Evolutionary conservation across 2,797 vertebrate genomes (phyloP), one percentile per base, ranked within the genome.

Genomic region (Lagorchestes hirsutus): DNA sequence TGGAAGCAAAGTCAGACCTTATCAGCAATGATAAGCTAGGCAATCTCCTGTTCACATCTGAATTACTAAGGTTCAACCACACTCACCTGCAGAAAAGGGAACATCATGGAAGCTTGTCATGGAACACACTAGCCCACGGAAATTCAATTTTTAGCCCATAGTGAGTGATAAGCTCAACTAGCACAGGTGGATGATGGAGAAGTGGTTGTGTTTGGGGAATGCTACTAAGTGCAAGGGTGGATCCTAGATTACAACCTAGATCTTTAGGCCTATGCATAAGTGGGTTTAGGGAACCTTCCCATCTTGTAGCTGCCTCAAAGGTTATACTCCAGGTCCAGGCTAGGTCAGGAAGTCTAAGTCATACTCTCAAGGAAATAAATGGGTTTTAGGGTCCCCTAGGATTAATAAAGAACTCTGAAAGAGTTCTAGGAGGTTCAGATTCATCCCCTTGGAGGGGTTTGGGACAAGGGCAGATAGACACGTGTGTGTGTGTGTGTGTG

Each of bases 311-410:
- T 74, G 16, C n/a, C 67, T 74, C 0, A 18, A 74, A 3, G 14
- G 31, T 67, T 67, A n/a, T n/a, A 67, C 14, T 67, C 34, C 34
- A 96, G 90, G 55, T 94, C 92, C 11, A 95, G 74, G 40, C n/a
- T 62, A 16, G 11, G 57, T 34, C 62, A n/a, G 55, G 87, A 82
- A 92, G 67, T 46, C 50, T 2, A 54, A 93, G 91, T 1, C 40
- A 52, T 29, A 29, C 57, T 90, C 62, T 82, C 62, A 91, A 62
- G 54, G 29, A 90, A 57, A 82, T 0, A 62, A 28, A 54, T 29
- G 22, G 96, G 67, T 55, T 92, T 90, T 9, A 87, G 55, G 24
- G 34, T 94, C 55, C 22, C 90, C 93, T 54, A 4, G 62, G 54
- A 67, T 31, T 96, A 54, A 56, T 0, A 5, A 90, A 56, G 5